These are phyloP conservation scores for Engraulis encrasicolus DNA, from an alignment of 2,113 vertebrate species.

Conservation along the genomic window DNA sequence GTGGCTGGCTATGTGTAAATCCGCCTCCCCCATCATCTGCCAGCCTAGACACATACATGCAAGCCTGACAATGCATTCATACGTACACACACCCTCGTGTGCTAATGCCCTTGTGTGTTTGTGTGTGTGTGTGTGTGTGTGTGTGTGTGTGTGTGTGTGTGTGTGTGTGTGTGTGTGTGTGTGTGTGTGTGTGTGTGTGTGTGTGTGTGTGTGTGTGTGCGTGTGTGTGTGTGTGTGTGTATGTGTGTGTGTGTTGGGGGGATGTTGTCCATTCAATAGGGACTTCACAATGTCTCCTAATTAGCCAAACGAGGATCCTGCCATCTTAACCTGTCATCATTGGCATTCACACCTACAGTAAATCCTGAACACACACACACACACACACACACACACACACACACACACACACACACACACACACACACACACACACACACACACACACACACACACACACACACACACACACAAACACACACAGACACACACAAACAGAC, in stretches of 20 bases:
- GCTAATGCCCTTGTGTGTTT: neutral
- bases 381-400: neutral
- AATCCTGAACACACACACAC: too few species aligned
- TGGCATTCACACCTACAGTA: too few species aligned
- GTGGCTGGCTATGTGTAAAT: slow-evolving; percentile 61
- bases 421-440: slow-evolving; percentile 12
- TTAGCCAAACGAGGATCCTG: slow-evolving; percentile 15
- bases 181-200: neutral
- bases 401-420: neutral
- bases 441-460: slow-evolving; percentile 38
- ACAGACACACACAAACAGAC: too few species aligned
- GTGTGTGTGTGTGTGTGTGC: slow-evolving; percentile 44
- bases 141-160: too few species aligned
- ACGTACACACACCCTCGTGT: slow-evolving; percentile 43
- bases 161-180: too few species aligned
- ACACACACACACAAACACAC: too few species aligned
- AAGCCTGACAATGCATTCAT: slow-evolving; percentile 58
- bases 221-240: neutral
- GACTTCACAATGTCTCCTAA: neutral
- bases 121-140: too few species aligned
- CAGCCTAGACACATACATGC: slow-evolving; percentile 48
- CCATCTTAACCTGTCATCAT: too few species aligned
- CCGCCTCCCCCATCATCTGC: slow-evolving; percentile 60
- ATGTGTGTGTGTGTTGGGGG: neutral
- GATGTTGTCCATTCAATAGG: too few species aligned